Conservation (phyloP, 2,797 vertebrate genomes). For the Champsocephalus gunnari region DNA sequence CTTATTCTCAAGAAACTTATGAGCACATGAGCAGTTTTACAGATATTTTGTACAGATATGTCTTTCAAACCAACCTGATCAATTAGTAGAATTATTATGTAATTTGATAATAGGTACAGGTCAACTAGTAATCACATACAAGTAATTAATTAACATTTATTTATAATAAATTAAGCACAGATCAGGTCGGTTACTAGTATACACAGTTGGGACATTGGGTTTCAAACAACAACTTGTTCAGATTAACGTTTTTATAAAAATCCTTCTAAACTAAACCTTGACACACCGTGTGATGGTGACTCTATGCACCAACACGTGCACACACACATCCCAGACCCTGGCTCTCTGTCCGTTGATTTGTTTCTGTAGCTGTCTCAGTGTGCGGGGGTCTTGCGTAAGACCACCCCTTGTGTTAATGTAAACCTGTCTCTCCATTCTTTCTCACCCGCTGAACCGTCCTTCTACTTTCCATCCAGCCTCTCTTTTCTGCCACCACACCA, state of each 20-base stretch:
- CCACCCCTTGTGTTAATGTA: slow-evolving; percentile 61
- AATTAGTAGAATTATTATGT: too few species aligned
- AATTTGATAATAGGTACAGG: background rate
- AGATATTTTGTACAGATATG: too few species aligned
- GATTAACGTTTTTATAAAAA: background rate
- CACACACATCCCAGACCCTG: slow-evolving; percentile 12
- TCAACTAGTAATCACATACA: background rate
- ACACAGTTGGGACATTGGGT: background rate
- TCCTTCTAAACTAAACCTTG: background rate
- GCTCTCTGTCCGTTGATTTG: slow-evolving; percentile 37
- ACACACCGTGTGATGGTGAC: background rate
- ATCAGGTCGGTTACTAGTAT: too few species aligned
- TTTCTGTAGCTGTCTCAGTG: slow-evolving; percentile 50
- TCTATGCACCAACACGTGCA: background rate
- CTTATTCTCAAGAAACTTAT: too few species aligned
- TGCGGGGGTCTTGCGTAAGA: slow-evolving; percentile 57
- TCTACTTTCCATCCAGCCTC: slow-evolving; percentile 22
- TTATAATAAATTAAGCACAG: too few species aligned
- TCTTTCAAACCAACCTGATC: too few species aligned
- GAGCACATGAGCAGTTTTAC: too few species aligned
- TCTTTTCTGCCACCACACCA: slow-evolving; percentile 8
- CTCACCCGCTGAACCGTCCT: slow-evolving; percentile 12
- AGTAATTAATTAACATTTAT: background rate
- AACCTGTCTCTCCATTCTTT: slow-evolving; percentile 50
- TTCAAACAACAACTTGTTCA: background rate